Conservation (phyloP, 2,888 invertebrate genomes). For the Chloromyia formosa region DNA sequence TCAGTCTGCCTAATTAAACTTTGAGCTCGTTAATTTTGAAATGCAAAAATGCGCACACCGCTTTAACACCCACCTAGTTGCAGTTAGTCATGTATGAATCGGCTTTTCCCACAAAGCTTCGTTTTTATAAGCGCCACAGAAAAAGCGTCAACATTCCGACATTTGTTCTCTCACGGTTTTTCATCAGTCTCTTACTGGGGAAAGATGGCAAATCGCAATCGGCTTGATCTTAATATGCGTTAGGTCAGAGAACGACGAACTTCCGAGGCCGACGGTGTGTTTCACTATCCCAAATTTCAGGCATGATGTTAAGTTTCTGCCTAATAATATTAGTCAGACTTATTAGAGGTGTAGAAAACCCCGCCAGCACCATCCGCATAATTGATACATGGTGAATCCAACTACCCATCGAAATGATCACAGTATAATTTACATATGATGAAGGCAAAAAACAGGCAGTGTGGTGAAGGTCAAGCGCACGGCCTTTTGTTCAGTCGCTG, state of each 20-base stretch:
- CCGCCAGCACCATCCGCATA: background rate
- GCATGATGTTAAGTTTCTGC: conserved; percentile 9
- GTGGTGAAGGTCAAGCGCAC: conserved; percentile 15
- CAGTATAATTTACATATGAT: conserved; percentile 22
- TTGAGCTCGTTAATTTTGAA: too few species aligned
- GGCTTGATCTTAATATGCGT: background rate
- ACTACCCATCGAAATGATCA: background rate
- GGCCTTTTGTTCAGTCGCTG: background rate
- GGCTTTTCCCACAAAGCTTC: conserved; percentile 2
- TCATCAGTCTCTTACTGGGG: background rate
- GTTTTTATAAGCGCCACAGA: background rate
- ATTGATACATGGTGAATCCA: background rate
- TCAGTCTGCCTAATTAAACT: too few species aligned
- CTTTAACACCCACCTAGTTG: too few species aligned
- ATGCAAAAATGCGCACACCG: too few species aligned
- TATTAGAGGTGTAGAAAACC: background rate
- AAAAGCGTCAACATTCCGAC: background rate
- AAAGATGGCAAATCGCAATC: background rate
- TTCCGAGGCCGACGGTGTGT: background rate
- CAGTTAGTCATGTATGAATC: conserved; percentile 1
- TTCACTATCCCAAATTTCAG: background rate
- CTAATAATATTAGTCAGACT: background rate
- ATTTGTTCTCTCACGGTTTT: background rate
- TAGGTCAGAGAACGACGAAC: background rate
- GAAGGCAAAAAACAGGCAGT: conserved; percentile 21